Evolutionary conservation across 2,888 invertebrate genomes (phyloP).

Genomic region (Lordiphosa andalusiaca): DNA sequence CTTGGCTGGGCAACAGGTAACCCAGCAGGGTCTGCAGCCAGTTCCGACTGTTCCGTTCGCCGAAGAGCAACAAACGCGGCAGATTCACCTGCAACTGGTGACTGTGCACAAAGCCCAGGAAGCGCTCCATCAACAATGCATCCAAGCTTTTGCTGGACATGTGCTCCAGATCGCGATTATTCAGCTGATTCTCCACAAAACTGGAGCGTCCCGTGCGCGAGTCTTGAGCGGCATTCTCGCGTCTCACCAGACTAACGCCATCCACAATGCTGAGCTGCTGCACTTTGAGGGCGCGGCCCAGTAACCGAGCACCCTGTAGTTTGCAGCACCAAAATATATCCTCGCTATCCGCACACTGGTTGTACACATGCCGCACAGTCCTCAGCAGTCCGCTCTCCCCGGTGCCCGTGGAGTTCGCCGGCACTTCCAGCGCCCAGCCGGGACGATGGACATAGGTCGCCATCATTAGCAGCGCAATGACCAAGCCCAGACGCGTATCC

Average conservation of each 20-base stretch:
- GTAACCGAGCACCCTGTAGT: conserved; percentile 85
- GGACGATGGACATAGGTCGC: conserved; percentile 31
- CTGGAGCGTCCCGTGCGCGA: conserved; percentile 76
- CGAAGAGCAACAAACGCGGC: conserved; percentile 81
- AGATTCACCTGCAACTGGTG: conserved; percentile 83
- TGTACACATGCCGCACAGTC: conserved; percentile 77
- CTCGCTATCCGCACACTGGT: conserved; percentile 84
- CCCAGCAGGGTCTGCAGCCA: conserved; percentile 79
- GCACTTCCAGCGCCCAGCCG: conserved; percentile 33
- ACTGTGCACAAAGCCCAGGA: conserved; percentile 83
- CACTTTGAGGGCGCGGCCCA: conserved; percentile 84
- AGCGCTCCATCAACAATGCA: conserved; percentile 82
- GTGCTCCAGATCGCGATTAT: conserved; percentile 83
- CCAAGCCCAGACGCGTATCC: conserved; percentile 63
- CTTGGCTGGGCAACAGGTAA: conserved; percentile 61
- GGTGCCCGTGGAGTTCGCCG: conserved; percentile 9
- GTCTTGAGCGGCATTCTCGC: conserved; percentile 63
- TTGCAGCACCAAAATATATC: conserved; percentile 87
- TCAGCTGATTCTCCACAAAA: conserved; percentile 79
- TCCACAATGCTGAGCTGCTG: conserved; percentile 84
- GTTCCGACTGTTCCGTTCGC: conserved; percentile 79
- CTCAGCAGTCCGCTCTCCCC: conserved; percentile 73
- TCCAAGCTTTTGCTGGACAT: conserved; percentile 84
- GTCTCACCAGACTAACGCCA: conserved; percentile 83
- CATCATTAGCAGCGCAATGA: conserved; percentile 52